phyloP scores from a whole-genome alignment of 2,113 vertebrate genomes.

The Eurystomus gularis region DNA sequence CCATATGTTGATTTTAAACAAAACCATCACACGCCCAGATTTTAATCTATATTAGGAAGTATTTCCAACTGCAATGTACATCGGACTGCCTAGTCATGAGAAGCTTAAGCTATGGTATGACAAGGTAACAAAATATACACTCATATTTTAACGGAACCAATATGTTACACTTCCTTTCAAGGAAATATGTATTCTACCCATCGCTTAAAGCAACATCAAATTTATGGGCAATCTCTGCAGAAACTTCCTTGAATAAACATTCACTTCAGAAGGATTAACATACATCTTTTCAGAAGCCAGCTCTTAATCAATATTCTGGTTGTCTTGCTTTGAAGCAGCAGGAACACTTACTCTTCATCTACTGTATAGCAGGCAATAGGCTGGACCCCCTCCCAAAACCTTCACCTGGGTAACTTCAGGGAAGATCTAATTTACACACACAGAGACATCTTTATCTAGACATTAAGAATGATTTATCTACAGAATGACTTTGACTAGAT shows the following conservation, averaged over 20 bases:
- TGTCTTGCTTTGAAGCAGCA: not conserved
- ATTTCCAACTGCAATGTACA: not conserved
- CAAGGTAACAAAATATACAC: not conserved
- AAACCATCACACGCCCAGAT: not conserved
- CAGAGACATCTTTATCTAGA: not conserved
- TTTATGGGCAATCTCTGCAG: not conserved
- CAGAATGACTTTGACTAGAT: not conserved
- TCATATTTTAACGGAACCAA: constrained; percentile 5
- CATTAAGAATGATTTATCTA: not conserved
- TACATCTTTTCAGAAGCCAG: not conserved
- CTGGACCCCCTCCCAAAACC: not conserved
- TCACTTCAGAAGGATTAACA: constrained; percentile 6
- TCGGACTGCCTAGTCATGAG: not conserved
- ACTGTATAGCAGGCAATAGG: not conserved
- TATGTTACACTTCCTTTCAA: not conserved
- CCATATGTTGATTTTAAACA: not conserved
- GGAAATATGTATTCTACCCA: not conserved
- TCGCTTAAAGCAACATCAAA: not conserved
- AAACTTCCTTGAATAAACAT: constrained; percentile 30
- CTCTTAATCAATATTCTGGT: not conserved
- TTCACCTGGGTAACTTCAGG: not conserved
- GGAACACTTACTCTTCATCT: not conserved
- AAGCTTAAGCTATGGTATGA: not conserved
- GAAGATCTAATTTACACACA: not conserved
- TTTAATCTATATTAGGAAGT: not conserved